Percentiles rank a stretch among this genome's conserved stretches.
Conservation (phyloP, 2,797 vertebrate species). For the Moxostoma hubbsi region DNA sequence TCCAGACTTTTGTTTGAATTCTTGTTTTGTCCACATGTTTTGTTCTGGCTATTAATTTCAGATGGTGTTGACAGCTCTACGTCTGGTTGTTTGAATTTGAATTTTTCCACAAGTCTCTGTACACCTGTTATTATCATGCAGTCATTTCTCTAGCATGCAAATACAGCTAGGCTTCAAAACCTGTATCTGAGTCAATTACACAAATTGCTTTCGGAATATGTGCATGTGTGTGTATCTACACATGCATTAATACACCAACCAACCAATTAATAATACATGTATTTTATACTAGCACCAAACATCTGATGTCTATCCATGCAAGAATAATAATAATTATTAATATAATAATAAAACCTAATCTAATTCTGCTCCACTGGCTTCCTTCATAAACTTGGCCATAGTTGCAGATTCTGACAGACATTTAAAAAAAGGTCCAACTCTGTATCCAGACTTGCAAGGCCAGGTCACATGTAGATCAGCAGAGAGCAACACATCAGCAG, state of each 20-base stretch:
- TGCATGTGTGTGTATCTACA: conserved; percentile 15
- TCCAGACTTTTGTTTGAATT: conserved; percentile 20
- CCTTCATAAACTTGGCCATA: conserved; percentile 45
- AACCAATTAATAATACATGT: conserved; percentile 29
- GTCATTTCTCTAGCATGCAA: conserved; percentile 4
- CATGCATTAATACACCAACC: conserved; percentile 20
- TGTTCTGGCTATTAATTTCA: conserved; percentile 6
- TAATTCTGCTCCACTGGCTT: conserved; percentile 49
- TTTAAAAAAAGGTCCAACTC: conserved; percentile 36
- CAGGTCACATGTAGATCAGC: conserved; percentile 38
- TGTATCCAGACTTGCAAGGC: conserved; percentile 27
- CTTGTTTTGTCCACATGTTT: conserved; percentile 13
- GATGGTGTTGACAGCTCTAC: conserved; percentile 21
- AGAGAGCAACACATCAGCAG: not conserved
- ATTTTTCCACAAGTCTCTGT: conserved; percentile 2
- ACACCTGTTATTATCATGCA: conserved; percentile 25
- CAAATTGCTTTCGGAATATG: conserved; percentile 13
- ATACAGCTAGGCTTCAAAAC: conserved; percentile 3
- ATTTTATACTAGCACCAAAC: conserved; percentile 50
- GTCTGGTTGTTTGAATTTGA: conserved; percentile 22
- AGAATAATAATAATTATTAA: conserved; percentile 56
- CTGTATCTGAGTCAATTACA: not conserved
- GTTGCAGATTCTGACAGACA: conserved; percentile 41
- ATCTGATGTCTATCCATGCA: conserved; percentile 47
- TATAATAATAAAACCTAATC: conserved; percentile 38